Base-by-base conservation (phyloP, 1,140 invertebrate species). In the Dryas iulia region DNA sequence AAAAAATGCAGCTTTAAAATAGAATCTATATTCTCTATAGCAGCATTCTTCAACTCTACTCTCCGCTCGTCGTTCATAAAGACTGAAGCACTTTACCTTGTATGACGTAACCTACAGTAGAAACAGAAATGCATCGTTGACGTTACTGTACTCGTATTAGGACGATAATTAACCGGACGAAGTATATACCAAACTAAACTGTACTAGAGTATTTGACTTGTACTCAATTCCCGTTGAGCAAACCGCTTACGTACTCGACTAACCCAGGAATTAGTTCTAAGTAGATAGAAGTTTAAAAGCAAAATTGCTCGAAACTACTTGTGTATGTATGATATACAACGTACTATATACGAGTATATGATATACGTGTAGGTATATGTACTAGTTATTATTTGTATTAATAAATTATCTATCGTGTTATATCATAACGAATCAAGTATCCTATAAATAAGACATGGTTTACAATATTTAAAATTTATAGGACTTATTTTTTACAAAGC, bases 161-260 rank as follows among this genome's bases (percentile, higher is more conserved):
- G 39, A 10, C 39, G 24, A 56, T 56, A 56, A 14, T 7, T 61
- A 61, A 60, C 58, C 28, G 58, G 21, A 23, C 24, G 11, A 21
- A 18, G 58, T 33, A 23, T 12, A 59, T 31, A 21, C 28, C 30
- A 26, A 33, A 33, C 28, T 59, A 35, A 31, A 59, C 30, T 59
- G 28, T 59, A 59, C 53, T 56, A 26, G 18, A 59, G 26, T 59
- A 59, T 59, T 59, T 59, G 58, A 59, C 58, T 59, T 59, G 25
- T 23, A 33, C 26, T 59, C 58, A 59, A 59, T 59, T 59, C 58
- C 28, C 30, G 30, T 59, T 59, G 58, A 33, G 30, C 21, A 59
- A 59, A 59, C 58, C 30, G 26, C 58, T 59, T 59, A 59, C 58
- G 28, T 24, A 56, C 53, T 56, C 53, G 23, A 56, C 30, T 23